Percentiles rank a stretch among this genome's conserved stretches.
These are phyloP conservation scores for Mya arenaria DNA, from an alignment of 1,140 invertebrate species.

Conservation along the genomic window DNA sequence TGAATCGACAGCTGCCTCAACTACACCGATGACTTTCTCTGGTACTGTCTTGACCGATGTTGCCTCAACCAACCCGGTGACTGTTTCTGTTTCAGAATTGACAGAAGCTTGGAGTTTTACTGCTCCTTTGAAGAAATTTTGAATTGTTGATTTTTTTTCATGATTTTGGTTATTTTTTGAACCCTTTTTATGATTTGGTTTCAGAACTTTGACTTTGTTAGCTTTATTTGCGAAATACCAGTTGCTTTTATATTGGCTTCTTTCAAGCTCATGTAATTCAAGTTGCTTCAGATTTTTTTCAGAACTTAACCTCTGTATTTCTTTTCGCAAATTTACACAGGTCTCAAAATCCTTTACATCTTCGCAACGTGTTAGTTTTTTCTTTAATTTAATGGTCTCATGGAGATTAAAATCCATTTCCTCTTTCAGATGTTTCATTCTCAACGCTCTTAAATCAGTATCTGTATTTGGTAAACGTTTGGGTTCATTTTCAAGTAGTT, in stretches of 20 bases:
- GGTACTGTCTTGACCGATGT: neutral
- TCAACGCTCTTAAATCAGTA: conserved; percentile 1
- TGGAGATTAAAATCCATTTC: neutral
- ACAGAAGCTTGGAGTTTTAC: neutral
- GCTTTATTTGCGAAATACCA: conserved; percentile 8
- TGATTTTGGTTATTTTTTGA: neutral
- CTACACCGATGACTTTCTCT: neutral
- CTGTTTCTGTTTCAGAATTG: neutral
- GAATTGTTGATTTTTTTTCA: neutral
- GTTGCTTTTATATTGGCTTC: conserved; percentile 2
- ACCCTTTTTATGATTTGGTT: neutral
- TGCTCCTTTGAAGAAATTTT: neutral
- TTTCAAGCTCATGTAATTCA: neutral
- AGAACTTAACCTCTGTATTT: neutral
- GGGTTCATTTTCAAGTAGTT: neutral
- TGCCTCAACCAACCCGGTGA: neutral
- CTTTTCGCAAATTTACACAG: neutral
- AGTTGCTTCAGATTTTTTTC: neutral
- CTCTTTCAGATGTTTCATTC: conserved; percentile 7
- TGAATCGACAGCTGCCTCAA: neutral
- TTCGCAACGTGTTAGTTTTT: conserved; percentile 4
- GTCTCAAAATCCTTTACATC: neutral
- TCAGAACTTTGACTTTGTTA: neutral
- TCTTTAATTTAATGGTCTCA: conserved; percentile 14
- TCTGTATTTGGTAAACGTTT: neutral